Evolutionary conservation across 2,888 invertebrate species (phyloP).

Genomic region (Pachycephus smyrnensis): DNA sequence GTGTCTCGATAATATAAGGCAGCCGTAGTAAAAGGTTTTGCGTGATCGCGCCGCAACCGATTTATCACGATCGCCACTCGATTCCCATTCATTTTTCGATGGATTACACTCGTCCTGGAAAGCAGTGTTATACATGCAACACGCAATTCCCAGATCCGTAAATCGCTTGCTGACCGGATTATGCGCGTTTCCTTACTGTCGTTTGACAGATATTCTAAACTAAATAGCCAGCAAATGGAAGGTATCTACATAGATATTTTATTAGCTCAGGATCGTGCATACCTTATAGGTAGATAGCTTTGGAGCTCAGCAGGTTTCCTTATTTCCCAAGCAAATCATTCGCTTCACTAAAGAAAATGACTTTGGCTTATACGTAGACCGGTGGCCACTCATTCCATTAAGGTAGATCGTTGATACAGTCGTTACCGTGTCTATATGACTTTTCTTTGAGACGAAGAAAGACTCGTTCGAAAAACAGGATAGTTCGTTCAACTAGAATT

Average conservation of each 20-base stretch:
- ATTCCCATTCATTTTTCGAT: not conserved
- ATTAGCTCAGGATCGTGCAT: not conserved
- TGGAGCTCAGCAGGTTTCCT: not conserved
- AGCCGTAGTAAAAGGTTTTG: not conserved
- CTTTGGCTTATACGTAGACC: not conserved
- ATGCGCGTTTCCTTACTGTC: not conserved
- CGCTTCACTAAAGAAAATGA: not conserved
- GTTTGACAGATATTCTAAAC: not conserved
- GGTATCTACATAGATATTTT: not conserved
- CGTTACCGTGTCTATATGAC: not conserved
- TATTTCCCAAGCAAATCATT: not conserved
- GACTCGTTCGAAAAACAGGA: not conserved
- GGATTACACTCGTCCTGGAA: not conserved
- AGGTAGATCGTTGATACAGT: not conserved
- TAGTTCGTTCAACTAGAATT: not conserved
- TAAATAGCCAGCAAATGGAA: not conserved
- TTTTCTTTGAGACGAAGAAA: not conserved
- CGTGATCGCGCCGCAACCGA: not conserved
- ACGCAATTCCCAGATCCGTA: not conserved
- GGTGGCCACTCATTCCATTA: not conserved
- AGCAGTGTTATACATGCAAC: not conserved
- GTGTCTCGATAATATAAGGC: not conserved
- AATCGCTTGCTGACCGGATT: not conserved
- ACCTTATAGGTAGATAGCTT: not conserved
- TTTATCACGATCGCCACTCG: not conserved